phyloP scores from a whole-genome alignment of 2,113 vertebrate species.

The Furnarius figulus region DNA sequence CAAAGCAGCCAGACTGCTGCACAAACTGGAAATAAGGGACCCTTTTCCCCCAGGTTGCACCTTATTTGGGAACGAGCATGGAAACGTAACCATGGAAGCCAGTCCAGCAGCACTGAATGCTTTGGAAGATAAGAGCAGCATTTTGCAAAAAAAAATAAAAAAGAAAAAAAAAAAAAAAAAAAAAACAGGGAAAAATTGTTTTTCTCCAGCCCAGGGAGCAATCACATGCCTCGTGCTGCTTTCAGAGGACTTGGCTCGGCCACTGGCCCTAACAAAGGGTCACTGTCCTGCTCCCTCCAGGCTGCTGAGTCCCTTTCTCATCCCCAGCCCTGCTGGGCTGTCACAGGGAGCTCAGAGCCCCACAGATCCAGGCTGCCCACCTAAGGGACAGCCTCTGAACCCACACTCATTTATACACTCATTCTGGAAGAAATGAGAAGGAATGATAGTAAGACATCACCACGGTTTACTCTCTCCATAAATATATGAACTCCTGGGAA shows the following conservation, averaged over 20 bases:
- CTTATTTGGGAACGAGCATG: background rate
- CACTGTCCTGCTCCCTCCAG: background rate
- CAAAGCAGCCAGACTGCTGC: background rate
- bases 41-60: background rate
- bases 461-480: background rate
- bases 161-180: background rate
- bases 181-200: constrained; percentile 46
- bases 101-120: background rate
- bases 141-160: background rate
- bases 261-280: constrained; percentile 40
- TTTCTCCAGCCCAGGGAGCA: background rate
- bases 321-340: too few relatives aligned
- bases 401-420: fast-evolving
- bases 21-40: fast-evolving
- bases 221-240: background rate
- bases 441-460: fast-evolving
- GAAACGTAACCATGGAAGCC: background rate
- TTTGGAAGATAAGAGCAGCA: background rate
- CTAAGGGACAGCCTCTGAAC: background rate
- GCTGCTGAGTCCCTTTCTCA: background rate
- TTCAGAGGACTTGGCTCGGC: background rate
- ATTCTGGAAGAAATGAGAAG: background rate
- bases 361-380: fast-evolving
- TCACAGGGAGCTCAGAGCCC: fast-evolving
- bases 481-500: background rate